Base-by-base conservation (phyloP, 2,888 invertebrate species). In the Epinotia demarniana region DNA sequence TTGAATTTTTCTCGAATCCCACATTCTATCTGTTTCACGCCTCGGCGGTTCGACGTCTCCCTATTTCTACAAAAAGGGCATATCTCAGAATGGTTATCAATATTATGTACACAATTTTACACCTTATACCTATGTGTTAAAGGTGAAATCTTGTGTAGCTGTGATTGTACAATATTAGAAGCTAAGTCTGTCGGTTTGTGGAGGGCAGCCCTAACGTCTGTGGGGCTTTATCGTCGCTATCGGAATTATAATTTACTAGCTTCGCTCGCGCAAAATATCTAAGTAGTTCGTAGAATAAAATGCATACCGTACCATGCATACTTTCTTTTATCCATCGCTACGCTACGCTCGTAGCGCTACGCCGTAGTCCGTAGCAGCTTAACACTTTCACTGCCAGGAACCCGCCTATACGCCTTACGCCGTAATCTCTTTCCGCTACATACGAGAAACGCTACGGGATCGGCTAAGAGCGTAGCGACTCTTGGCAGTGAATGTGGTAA, bases 11-110 rank as follows among this genome's bases (percentile, higher is more conserved):
- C 46, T 49, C 46, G 55, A 27, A 68, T 49, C 64, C 63, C 69
- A 27, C 46, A 62, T 69, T 43, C 43, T 69, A 74, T 74, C 73
- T 60, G 72, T 43, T 74, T 58, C 63, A 74, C 69, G 69, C 69
- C 57, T 57, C 33, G 49, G 46, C 58, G 69, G 66, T 33, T 67
- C 18, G 9, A 33, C 4, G 43, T 16, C 23, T 60, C 43, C 53
- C 23, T 53, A 4, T 8, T 16, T 23, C 16, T 49, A 57, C 23
- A n/a, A n/a, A 55, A 55, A n/a, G 53, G 66, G 18, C 53, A 66
- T 46, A 64, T 63, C 46, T n/a, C n/a, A 53, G 16, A 49, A 18
- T n/a, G 49, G 55, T 3, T 11, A 3, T 43, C 12, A 43, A 39
- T 2, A 60, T 4, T 12, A 4, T 66, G 2, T n/a, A n/a, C 4